Evolutionary conservation across 2,888 invertebrate species (phyloP), one percentile per base, ranked within the genome.

Genomic region (Lochmaea crataegi): DNA sequence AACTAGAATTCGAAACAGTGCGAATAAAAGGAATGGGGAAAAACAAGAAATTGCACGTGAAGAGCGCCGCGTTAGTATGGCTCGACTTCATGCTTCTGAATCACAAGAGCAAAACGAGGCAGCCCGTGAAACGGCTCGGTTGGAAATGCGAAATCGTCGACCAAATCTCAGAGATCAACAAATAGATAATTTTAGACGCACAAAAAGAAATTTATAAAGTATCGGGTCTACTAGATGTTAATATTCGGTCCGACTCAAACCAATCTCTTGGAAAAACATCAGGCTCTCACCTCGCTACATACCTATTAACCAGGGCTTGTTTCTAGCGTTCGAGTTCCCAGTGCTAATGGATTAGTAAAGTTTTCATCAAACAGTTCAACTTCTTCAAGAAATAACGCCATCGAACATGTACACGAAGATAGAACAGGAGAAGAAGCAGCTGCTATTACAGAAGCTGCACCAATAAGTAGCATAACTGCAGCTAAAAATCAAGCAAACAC

Each of bases 281-380:
- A 92, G 83, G 95, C 94, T 10, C 88, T 96, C 71, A 94, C 94
- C 68, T 93, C 93, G 2, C 86, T 96, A 60, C 91, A 90, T 79
- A 91, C 93, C 0, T 92, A 92, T 77, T 92, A 91, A 75, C 85
- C 92, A 42, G 89, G 89, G 63, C 86, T 86, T 74, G 90, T 91
- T 2, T 88, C 89, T 7, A 90, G 88, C 79, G 84, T 91, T 10
- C 75, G 83, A 41, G 71, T 76, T 60, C 76, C 80, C 3, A 77
- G 68, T 60, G 77, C 85, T 6, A 71, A 70, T 57, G 69, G 75
- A 51, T 69, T 81, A 6, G 80, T 79, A n/a, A 75, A 77, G 6
- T 69, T 81, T 58, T 80, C 81, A 18, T 76, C 77, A 14, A 75
- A 72, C 65, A 66, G 71, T 65, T 66, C 77, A 18, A 14, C 64